Evolutionary conservation across 2,797 vertebrate genomes (phyloP), one percentile per base, ranked within the genome.

Genomic region (Pseudopleuronectes americanus): DNA sequence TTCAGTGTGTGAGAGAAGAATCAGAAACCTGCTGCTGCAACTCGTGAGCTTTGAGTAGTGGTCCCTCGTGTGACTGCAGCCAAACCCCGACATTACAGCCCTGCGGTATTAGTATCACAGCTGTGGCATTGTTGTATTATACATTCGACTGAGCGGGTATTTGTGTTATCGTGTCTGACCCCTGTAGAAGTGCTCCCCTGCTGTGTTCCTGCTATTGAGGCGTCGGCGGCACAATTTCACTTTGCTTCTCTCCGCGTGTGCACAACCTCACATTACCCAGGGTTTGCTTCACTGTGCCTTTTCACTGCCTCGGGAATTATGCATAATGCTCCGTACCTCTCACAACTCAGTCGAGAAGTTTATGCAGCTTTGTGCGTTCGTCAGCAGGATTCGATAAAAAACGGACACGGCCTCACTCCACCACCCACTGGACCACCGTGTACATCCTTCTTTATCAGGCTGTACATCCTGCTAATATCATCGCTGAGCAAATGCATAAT

Each of bases 251-350:
- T n/a, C 19, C 5, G 6, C 21, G 47, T 48, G 47, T 48, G 47
- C 47, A 48, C 47, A 48, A 10, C 47, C 47, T 21, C 26, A 26
- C 9, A 74, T 84, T 64, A 83, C 77, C 58, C 56, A 0, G 47
- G 63, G 9, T 72, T 76, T 68, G 79, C 89, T 62, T 31, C 76
- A 22, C 59, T 33, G 73, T 73, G 80, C 52, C 76, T 19, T 77
- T 84, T 81, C 59, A 73, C 78, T 65, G 81, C 85, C 77, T 70
- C 54, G 53, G 77, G 84, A 86, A 80, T 84, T 72, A 84, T 80
- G 77, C 68, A 70, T 72, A 76, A 69, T 41, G 60, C 69, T 70
- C 21, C n/a, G 58, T n/a, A 81, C 68, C 58, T 58, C 54, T 51
- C 16, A 33, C 12, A 64, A 85, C 63, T 78, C 60, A 26, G 56